A percentile compares a stretch with the other conserved stretches of the same genome.
phyloP scores from a whole-genome alignment of 2,888 invertebrate species.

The Meiosimyza decipiens region DNA sequence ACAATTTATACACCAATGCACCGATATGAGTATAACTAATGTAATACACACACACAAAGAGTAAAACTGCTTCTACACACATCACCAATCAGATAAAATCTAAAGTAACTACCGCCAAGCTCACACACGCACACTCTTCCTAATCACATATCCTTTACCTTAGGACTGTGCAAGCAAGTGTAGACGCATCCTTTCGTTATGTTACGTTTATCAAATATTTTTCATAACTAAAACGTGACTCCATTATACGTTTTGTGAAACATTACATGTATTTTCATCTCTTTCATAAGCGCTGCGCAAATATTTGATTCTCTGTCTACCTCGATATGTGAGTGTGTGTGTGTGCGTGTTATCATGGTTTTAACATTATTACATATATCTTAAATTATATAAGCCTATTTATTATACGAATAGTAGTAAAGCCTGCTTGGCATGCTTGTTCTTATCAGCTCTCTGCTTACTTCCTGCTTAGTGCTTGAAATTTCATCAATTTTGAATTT shows the following conservation, averaged over 20 bases:
- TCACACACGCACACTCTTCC: not conserved
- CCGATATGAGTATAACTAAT: not conserved
- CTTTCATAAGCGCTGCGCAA: not conserved
- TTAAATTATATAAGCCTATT: not conserved
- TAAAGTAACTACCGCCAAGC: conserved; percentile 2
- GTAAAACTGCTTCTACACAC: not conserved
- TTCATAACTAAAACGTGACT: conserved; percentile 61
- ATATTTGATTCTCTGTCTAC: no score
- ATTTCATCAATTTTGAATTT: no score
- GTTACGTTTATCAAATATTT: conserved; percentile 58
- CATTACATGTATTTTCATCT: conserved; percentile 8
- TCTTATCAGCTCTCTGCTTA: no score
- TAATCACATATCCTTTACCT: no score
- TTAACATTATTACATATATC: conserved; percentile 3
- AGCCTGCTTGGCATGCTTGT: no score
- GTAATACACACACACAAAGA: not conserved
- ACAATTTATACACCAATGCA: not conserved
- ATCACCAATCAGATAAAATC: conserved; percentile 14
- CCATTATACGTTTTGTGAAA: conserved; percentile 51
- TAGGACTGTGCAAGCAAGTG: conserved; percentile 51
- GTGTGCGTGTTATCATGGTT: conserved; percentile 13
- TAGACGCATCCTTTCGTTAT: conserved; percentile 49
- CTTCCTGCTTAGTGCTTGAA: no score
- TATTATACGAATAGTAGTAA: not conserved
- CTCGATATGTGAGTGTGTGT: not conserved